Base-by-base conservation (phyloP, 2,113 vertebrate species). In the Callospermophilus lateralis region DNA sequence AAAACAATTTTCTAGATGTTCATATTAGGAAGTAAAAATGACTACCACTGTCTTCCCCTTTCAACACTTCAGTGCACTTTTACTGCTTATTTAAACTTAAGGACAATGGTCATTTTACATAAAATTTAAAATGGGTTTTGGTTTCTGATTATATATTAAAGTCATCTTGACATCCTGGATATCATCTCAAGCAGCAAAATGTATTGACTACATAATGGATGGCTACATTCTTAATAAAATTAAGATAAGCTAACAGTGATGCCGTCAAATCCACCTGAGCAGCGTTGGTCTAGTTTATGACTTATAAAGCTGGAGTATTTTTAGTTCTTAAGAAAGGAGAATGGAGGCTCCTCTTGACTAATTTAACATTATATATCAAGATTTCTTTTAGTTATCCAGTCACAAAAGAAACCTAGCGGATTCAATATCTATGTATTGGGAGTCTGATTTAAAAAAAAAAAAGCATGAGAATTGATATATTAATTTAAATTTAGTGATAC, bases 241-340 rank as follows among this genome's bases (percentile, higher is more conserved):
- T 90, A 68, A 89, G 78, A 48, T 94, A 83, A 91, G 28, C 55
- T 61, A 32, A 24, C 48, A 30, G 24, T 84, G 6, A 7, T 30
- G 34, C 48, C 77, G 0, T 95, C 39, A 92, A 83, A 68, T 37
- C 17, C 34, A 78, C 58, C 55, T 65, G 67, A 53, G 32, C 13
- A 73, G 45, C 24, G 6, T 67, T 91, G 53, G 20, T 76, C 48
- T 79, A 53, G 24, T 87, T 51, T 37, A 0, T 95, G 70, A 42
- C 61, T 73, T 93, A 30, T 45, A 77, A 95, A 95, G 30, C 67
- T 93, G 24, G 2, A 93, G 6, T 70, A 48, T 77, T 95, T 97
- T 84, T 67, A 83, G 16, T 84, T 32, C 24, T 93, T 95, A 34
- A 55, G 20, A 95, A 84, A 76, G 10, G 28, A 78, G 88, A 89